These are phyloP conservation scores for Conomelus anceps DNA, from an alignment of 2,888 invertebrate genomes.

Conservation along the genomic window DNA sequence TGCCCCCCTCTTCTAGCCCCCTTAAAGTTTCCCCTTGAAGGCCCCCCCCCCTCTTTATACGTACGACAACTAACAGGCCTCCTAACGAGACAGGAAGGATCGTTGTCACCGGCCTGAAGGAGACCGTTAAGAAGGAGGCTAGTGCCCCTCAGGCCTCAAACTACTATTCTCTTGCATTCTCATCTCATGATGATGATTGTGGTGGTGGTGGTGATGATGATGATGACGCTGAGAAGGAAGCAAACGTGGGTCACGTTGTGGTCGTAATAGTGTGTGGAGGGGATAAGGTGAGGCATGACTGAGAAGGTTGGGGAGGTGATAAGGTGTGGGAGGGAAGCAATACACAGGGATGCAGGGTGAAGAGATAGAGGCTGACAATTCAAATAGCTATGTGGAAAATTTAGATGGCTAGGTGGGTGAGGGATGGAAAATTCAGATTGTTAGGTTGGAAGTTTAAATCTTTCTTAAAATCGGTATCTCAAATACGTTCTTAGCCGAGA, in stretches of 20 bases:
- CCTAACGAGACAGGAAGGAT: background rate
- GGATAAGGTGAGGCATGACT: background rate
- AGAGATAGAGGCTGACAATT: background rate
- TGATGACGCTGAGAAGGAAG: too few relatives aligned
- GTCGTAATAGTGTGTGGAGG: background rate
- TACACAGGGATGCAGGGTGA: background rate
- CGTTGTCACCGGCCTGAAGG: background rate
- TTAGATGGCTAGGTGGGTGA: too few relatives aligned
- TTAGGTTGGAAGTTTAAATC: too few relatives aligned
- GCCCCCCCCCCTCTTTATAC: too few relatives aligned
- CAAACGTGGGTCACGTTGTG: background rate
- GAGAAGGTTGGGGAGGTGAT: background rate
- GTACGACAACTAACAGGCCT: background rate
- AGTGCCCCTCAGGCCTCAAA: background rate
- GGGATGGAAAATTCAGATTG: too few relatives aligned
- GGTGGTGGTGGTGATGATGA: too few relatives aligned
- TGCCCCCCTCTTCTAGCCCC: too few relatives aligned
- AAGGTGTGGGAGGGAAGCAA: background rate
- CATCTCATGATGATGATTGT: too few relatives aligned
- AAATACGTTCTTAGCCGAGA: too few relatives aligned
- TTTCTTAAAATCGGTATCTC: too few relatives aligned
- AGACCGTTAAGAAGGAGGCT: background rate
- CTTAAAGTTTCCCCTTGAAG: too few relatives aligned
- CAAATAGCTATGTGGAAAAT: too few relatives aligned
- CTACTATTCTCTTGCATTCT: background rate